These are phyloP conservation scores for Lipophrys pholis DNA, from an alignment of 2,113 vertebrate species.

Conservation along the genomic window DNA sequence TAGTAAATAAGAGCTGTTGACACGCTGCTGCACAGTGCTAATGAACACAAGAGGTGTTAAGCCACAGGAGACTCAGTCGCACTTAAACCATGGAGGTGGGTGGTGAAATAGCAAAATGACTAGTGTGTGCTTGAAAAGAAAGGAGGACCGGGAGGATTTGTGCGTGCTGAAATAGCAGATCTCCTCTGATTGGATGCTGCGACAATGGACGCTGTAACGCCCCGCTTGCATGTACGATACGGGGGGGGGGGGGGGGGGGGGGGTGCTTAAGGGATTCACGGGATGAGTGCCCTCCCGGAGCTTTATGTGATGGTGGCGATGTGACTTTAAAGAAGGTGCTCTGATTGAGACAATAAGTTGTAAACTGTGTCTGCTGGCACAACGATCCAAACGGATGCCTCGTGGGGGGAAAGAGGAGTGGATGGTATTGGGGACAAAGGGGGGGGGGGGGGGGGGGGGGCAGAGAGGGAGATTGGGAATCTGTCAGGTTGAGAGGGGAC, in stretches of 20 bases:
- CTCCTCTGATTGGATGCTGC: slow-evolving; percentile 35
- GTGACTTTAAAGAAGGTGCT: slow-evolving; percentile 34
- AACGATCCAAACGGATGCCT: slow-evolving; percentile 5
- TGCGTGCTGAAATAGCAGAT: slow-evolving; percentile 33
- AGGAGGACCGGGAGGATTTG: neutral
- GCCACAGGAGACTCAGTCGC: slow-evolving; percentile 59
- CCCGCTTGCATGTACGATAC: slow-evolving; percentile 27
- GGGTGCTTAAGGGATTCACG: slow-evolving; percentile 26
- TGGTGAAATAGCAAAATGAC: slow-evolving; percentile 44
- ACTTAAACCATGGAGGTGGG: slow-evolving; percentile 47
- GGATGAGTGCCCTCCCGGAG: slow-evolving; percentile 21
- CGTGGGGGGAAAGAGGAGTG: neutral
- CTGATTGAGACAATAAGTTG: slow-evolving; percentile 62
- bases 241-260: neutral
- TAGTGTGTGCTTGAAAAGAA: slow-evolving; percentile 28
- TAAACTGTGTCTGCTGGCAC: slow-evolving; percentile 21
- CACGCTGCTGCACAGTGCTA: slow-evolving; percentile 63
- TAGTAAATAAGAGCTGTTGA: slow-evolving; percentile 76
- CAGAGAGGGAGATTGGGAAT: slow-evolving; percentile 39
- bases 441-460: neutral
- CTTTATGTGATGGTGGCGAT: slow-evolving; percentile 33
- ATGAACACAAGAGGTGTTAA: slow-evolving; percentile 73
- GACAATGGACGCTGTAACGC: slow-evolving; percentile 30
- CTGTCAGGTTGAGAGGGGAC: slow-evolving; percentile 55
- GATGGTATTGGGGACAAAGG: slow-evolving; percentile 20